Evolutionary conservation across 2,888 invertebrate species (phyloP).

Genomic region (Nomada ruficornis): DNA sequence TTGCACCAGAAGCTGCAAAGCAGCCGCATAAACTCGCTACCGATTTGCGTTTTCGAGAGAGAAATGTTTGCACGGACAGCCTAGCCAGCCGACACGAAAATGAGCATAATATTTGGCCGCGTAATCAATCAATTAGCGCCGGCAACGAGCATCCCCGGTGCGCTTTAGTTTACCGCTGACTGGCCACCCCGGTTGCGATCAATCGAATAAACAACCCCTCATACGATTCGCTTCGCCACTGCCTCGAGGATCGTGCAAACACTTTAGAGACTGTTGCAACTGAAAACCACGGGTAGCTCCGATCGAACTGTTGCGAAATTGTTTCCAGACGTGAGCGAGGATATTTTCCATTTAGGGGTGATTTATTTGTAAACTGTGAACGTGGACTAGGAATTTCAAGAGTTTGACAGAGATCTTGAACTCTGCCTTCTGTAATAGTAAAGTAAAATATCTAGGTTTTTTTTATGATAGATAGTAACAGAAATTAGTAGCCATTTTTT

Average conservation of each 20-base stretch:
- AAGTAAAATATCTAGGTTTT: no score
- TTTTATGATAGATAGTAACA: no score
- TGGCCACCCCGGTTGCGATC: conserved; percentile 72
- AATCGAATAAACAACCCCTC: conserved; percentile 73
- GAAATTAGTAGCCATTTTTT: no score
- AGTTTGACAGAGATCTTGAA: no score
- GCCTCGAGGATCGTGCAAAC: conserved; percentile 56
- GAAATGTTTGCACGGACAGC: conserved; percentile 50
- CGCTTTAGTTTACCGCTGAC: conserved; percentile 80
- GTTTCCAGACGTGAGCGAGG: not conserved
- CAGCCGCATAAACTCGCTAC: conserved; percentile 31
- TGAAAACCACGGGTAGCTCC: conserved; percentile 6
- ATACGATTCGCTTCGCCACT: conserved; percentile 44
- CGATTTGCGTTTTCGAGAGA: conserved; percentile 47
- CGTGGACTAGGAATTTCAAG: no score
- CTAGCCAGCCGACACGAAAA: conserved; percentile 56
- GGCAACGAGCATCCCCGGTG: conserved; percentile 73
- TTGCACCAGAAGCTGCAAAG: conserved; percentile 24
- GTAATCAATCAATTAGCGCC: conserved; percentile 80
- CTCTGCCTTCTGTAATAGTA: no score
- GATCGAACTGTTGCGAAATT: not conserved
- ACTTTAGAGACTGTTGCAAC: conserved; percentile 58
- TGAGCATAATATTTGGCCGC: conserved; percentile 75
- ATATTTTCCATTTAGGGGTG: not conserved
- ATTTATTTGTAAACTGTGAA: no score